Percentiles rank a stretch among this genome's conserved stretches.
phyloP scores from a whole-genome alignment of 1,140 invertebrate genomes.

The Leptinotarsa defecta region DNA sequence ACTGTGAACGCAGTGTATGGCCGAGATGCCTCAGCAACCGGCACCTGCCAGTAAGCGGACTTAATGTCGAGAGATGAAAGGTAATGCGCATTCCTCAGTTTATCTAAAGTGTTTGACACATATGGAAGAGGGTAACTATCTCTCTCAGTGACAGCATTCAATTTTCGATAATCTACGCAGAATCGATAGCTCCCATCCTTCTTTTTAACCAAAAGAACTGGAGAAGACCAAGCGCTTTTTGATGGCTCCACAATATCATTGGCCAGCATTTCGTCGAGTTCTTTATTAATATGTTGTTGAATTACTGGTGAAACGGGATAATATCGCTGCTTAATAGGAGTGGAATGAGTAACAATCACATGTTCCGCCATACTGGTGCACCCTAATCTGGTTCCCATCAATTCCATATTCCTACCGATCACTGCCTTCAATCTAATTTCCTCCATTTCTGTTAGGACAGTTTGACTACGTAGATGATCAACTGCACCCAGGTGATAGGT shows the following conservation, averaged over 20 bases:
- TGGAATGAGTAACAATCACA: no score
- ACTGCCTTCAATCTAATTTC: not conserved
- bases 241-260: constrained; percentile 17
- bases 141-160: constrained; percentile 43
- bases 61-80: constrained; percentile 45
- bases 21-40: not conserved
- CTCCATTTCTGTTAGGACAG: not conserved
- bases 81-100: constrained; percentile 44
- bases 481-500: not conserved
- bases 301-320: not conserved
- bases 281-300: not conserved
- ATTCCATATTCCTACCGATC: no score
- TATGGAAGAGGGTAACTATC: constrained; percentile 42
- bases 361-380: no score
- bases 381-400: no score
- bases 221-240: constrained; percentile 21
- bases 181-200: constrained; percentile 23
- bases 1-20: not conserved
- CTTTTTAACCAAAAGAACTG: constrained; percentile 23
- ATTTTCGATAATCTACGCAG: constrained; percentile 42
- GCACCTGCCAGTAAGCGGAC: not conserved
- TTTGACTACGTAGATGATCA: not conserved
- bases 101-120: constrained; percentile 48
- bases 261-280: no score
- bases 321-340: no score